Percentiles rank a stretch among this genome's conserved stretches.
Conservation (phyloP, 2,888 invertebrate genomes). For the Cerastis leucographa region DNA sequence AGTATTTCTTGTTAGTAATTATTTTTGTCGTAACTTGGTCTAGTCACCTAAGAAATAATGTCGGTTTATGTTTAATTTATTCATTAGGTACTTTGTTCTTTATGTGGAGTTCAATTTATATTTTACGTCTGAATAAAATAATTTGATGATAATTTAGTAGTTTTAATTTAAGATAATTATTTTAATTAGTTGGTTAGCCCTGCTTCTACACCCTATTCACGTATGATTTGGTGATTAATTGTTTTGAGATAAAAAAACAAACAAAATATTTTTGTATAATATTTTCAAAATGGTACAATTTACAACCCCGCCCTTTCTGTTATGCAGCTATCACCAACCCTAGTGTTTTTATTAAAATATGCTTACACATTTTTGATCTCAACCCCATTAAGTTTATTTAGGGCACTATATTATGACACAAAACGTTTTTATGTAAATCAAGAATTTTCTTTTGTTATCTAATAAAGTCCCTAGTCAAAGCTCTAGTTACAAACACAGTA, state of each 20-base stretch:
- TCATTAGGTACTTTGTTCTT: conserved; percentile 35
- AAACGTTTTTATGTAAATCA: not conserved
- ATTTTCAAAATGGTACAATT: not conserved
- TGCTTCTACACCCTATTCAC: not conserved
- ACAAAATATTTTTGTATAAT: not conserved
- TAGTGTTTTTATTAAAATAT: not conserved
- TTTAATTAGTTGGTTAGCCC: too few relatives aligned
- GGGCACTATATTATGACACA: not conserved
- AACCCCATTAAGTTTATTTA: not conserved
- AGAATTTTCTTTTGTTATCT: conserved; percentile 22
- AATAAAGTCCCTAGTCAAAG: not conserved
- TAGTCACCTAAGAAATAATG: conserved; percentile 44
- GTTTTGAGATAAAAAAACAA: not conserved
- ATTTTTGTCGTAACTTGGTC: conserved; percentile 39
- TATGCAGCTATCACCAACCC: not conserved
- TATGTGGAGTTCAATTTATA: not conserved
- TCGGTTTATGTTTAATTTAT: conserved; percentile 44
- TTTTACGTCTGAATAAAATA: not conserved
- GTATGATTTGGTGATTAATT: not conserved
- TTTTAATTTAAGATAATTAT: not conserved
- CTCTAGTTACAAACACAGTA: not conserved
- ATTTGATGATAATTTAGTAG: not conserved
- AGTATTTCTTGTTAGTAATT: conserved; percentile 33
- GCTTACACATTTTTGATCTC: not conserved
- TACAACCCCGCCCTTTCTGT: not conserved